These are phyloP conservation scores for Oncorhynchus kisutch DNA, from an alignment of 2,113 vertebrate genomes.

Conservation along the genomic window DNA sequence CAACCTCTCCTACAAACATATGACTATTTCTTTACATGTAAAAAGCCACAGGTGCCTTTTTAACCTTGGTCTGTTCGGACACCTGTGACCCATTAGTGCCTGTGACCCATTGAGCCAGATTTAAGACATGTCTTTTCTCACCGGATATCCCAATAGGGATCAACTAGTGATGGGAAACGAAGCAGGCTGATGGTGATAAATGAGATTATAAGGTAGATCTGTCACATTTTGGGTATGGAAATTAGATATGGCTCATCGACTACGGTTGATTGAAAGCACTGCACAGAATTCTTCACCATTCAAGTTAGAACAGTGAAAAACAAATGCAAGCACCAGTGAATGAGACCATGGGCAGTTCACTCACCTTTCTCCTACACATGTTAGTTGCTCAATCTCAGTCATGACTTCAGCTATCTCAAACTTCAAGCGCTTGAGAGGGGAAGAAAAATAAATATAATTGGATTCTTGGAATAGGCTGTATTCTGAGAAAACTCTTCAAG, in stretches of 20 bases:
- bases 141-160: background rate
- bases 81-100: background rate
- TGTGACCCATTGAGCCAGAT: background rate
- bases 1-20: background rate
- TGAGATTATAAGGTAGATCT: background rate
- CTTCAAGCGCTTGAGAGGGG: conserved; percentile 88
- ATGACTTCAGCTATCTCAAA: conserved; percentile 97
- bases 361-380: conserved; percentile 92
- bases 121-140: background rate
- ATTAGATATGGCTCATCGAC: background rate
- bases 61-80: no score
- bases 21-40: no score
- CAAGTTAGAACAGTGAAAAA: background rate
- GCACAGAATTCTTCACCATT: background rate
- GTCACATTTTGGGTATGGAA: no score
- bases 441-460: conserved; percentile 4
- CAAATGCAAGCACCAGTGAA: background rate
- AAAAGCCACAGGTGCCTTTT: no score
- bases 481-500: background rate
- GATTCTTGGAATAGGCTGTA: background rate
- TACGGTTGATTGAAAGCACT: conserved; percentile 13
- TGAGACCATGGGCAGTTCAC: conserved; percentile 9
- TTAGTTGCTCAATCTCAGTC: conserved; percentile 97
- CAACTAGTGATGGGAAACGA: background rate
- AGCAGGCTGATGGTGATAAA: background rate